These are phyloP conservation scores for Phallusia fumigata DNA, from an alignment of 23 tunicate species.

Conservation along the genomic window DNA sequence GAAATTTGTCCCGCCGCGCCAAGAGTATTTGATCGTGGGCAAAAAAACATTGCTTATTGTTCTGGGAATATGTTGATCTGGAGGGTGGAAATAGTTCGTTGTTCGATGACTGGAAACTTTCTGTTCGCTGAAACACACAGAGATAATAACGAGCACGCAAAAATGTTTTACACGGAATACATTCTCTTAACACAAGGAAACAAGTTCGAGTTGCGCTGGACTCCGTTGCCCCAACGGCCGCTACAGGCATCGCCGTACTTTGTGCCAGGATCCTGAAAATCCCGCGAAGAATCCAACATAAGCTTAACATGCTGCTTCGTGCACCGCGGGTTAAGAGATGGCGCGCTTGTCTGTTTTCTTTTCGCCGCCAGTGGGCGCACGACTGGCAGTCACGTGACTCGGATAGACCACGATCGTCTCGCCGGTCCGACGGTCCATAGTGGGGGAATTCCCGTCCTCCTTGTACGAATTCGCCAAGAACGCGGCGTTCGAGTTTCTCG, in stretches of 20 bases:
- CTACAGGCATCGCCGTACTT: background rate
- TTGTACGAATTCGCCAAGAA: background rate
- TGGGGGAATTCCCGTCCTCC: background rate
- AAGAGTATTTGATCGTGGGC: background rate
- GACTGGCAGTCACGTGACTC: background rate
- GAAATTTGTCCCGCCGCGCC: background rate
- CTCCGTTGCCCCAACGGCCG: background rate
- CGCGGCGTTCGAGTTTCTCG: conserved; percentile 8
- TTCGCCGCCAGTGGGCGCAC: conserved; percentile 2
- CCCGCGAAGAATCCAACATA: background rate
- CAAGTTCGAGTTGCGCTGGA: background rate
- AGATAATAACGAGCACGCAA: background rate
- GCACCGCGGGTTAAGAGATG: background rate
- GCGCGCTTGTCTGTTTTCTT: background rate
- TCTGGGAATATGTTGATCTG: no score
- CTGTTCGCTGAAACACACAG: background rate
- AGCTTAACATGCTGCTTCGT: background rate
- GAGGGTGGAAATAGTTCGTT: no score
- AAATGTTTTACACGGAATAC: background rate
- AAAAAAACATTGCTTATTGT: background rate
- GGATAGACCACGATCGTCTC: background rate
- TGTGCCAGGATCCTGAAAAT: background rate
- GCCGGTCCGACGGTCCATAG: background rate
- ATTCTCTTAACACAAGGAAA: background rate
- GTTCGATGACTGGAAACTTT: background rate